Base-by-base conservation (phyloP, 2,888 invertebrate species). In the Aphodius sticticus region DNA sequence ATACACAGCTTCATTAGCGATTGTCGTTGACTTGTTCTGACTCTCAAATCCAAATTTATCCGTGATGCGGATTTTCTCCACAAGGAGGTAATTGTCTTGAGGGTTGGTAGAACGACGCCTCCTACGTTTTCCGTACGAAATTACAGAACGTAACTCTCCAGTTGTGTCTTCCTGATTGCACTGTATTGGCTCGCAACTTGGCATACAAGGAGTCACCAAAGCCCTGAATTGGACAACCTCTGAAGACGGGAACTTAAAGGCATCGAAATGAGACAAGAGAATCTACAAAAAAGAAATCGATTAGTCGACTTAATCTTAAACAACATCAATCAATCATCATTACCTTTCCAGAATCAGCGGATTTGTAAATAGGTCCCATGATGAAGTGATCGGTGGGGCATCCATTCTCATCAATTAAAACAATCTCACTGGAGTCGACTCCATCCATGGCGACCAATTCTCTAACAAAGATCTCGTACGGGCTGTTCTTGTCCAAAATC, bases 371-470 rank as follows among this genome's bases (percentile, higher is more conserved):
- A 16, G 97, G 96, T 85, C 97, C 97, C 97, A 97, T 96, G 88
- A 97, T 97, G 89, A 96, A 95, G 87, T 96, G 95, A 89, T 97
- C 97, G 35, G 97, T 97, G 14, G 97, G 97, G 87, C 97, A 98
- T 86, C 97, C 97, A 85, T 95, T 93, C 82, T 96, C 95, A 89
- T 97, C 97, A 88, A 97, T 96, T 80, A 97, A 92, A 79, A 96
- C 95, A 85, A 97, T 97, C 91, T 97, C 97, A 87, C 96, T 96
- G 84, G 95, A 96, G 88, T 97, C 97, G 76, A 96, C 95, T 77
- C 97, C 97, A 88, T 98, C 97, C 96, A 97, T 95, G 78, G 97
- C 97, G 80, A 97, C 96, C 86, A 98, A 91, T 90, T 98, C 97
- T 82, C 97, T 93, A 53, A 98, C 97, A 88, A 98, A 97, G 87